These are phyloP conservation scores for Amblyornis subalaris DNA, from an alignment of 2,113 vertebrate genomes.

Conservation along the genomic window DNA sequence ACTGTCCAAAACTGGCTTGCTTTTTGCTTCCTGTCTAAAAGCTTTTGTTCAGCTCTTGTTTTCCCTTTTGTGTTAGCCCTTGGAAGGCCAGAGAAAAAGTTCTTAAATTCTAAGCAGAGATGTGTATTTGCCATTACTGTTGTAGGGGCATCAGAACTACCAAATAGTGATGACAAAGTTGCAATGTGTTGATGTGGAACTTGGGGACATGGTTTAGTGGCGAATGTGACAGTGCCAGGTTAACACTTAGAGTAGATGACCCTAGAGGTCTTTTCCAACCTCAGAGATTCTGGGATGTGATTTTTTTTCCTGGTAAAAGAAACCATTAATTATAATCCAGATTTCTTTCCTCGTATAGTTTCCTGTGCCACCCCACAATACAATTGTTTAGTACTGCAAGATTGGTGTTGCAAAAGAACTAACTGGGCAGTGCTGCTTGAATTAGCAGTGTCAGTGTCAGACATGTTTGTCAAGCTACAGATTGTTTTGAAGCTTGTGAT, in stretches of 20 bases:
- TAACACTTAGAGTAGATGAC: background rate
- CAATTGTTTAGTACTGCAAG: background rate
- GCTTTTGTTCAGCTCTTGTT: background rate
- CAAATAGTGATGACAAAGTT: background rate
- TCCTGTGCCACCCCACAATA: background rate
- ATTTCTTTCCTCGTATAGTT: background rate
- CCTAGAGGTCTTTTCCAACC: background rate
- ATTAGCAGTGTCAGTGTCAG: background rate
- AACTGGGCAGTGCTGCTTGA: background rate
- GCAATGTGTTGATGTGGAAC: background rate
- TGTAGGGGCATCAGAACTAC: background rate
- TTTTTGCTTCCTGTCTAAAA: background rate
- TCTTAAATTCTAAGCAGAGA: background rate
- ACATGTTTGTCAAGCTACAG: background rate
- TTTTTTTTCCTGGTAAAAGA: background rate
- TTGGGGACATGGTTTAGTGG: background rate
- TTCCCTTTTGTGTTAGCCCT: background rate
- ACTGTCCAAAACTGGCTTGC: background rate
- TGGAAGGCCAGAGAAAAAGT: background rate
- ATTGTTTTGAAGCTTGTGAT: background rate
- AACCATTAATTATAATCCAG: background rate
- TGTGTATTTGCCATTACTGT: background rate
- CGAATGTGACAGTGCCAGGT: background rate
- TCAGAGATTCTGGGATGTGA: background rate
- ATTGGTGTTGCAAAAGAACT: background rate